These are phyloP conservation scores for Meloidogyne hapla DNA, from an alignment of 1,140 invertebrate genomes.

Conservation along the genomic window DNA sequence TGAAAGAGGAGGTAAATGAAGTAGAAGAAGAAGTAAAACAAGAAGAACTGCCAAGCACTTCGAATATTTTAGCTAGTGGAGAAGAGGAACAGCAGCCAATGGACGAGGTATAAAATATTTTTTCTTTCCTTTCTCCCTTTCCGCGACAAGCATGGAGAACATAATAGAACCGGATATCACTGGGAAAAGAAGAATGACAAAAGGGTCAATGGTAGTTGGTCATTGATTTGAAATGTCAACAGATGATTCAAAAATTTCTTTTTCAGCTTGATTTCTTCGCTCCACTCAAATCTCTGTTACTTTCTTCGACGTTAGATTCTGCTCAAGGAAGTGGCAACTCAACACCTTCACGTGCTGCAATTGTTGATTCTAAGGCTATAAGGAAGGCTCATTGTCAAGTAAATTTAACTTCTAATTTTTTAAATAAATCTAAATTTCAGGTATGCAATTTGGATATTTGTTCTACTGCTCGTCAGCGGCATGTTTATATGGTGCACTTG, in stretches of 20 bases:
- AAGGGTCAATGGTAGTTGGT: neutral
- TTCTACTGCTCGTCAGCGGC: constrained; percentile 49
- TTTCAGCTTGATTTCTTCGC: constrained; percentile 13
- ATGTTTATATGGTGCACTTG: constrained; percentile 56
- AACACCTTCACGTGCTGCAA: constrained; percentile 8
- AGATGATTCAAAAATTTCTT: neutral
- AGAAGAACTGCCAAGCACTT: neutral
- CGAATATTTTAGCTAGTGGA: neutral
- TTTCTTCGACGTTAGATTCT: constrained; percentile 16
- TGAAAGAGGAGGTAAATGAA: neutral
- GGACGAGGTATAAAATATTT: neutral
- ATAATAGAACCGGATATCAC: no score
- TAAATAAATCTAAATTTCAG: constrained; percentile 24
- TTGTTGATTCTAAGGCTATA: constrained; percentile 41
- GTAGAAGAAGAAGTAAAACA: neutral
- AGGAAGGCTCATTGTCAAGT: constrained; percentile 40
- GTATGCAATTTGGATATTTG: constrained; percentile 50
- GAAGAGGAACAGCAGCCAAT: neutral
- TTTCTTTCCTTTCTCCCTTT: no score
- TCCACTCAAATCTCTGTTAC: neutral
- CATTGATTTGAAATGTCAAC: neutral
- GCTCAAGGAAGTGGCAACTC: neutral
- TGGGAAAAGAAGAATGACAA: neutral
- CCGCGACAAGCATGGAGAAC: no score
- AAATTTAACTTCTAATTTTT: constrained; percentile 29